Percentiles rank a stretch among this genome's conserved stretches.
phyloP scores from a whole-genome alignment of 1,140 invertebrate genomes.

The Anthonomus grandis region DNA sequence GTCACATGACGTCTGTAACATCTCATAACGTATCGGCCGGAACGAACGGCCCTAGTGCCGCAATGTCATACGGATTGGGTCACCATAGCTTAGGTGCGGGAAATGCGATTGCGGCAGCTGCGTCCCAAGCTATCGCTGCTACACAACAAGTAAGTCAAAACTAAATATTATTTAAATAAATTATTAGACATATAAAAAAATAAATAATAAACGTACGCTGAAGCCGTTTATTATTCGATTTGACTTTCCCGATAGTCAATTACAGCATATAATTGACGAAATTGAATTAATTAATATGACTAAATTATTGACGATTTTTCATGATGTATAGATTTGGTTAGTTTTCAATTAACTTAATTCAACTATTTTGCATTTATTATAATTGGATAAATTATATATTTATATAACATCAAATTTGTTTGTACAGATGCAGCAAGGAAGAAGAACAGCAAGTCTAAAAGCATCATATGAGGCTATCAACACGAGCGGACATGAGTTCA shows the following conservation, averaged over 20 bases:
- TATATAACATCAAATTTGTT: constrained; percentile 7
- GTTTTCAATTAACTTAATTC: too few species aligned
- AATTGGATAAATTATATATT: neutral
- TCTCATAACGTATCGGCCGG: constrained; percentile 16
- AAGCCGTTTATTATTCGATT: too few species aligned
- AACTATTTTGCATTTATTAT: neutral
- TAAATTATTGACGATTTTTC: too few species aligned
- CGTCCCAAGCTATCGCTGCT: constrained; percentile 93
- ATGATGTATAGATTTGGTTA: too few species aligned
- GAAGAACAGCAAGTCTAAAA: constrained; percentile 90
- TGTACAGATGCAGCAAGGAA: constrained; percentile 83
- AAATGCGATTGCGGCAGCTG: constrained; percentile 89
- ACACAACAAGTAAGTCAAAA: constrained; percentile 76
- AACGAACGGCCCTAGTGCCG: constrained; percentile 26
- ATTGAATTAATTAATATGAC: too few species aligned
- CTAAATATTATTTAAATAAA: neutral
- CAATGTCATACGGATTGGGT: constrained; percentile 53
- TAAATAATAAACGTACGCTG: too few species aligned
- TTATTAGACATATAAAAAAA: neutral
- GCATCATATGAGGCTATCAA: constrained; percentile 89
- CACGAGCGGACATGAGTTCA: constrained; percentile 55
- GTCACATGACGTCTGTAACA: constrained; percentile 20
- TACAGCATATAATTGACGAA: too few species aligned
- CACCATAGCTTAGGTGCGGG: constrained; percentile 64
- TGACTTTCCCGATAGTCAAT: too few species aligned